Conservation (phyloP, 2,797 vertebrate species). For the Chloroceryle amazona region DNA sequence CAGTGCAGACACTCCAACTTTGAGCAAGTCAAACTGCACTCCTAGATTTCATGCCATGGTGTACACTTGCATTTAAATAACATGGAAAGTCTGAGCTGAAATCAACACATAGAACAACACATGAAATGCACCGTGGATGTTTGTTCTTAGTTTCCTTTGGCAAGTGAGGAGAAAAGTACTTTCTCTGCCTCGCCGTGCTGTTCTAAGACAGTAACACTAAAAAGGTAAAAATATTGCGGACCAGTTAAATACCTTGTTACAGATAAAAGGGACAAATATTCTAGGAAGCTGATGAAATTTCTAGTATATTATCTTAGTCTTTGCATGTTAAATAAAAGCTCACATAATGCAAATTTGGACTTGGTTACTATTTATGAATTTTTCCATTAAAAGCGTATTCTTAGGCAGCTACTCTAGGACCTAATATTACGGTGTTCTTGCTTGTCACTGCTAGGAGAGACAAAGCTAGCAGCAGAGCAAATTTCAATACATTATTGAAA, state of each 20-base stretch:
- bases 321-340: not conserved
- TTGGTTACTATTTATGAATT: not conserved
- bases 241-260: not conserved
- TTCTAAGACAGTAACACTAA: not conserved
- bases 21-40: not conserved
- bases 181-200: not conserved
- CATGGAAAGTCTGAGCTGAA: not conserved
- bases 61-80: not conserved
- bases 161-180: not conserved
- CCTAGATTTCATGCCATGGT: not conserved
- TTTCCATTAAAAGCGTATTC: conserved; percentile 15
- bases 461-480: not conserved
- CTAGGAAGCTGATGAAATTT: not conserved
- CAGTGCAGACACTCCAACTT: not conserved
- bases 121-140: not conserved
- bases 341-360: not conserved
- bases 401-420: not conserved
- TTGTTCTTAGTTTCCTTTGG: not conserved
- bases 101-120: not conserved
- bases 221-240: not conserved
- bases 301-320: not conserved
- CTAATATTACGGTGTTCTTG: not conserved
- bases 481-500: not conserved
- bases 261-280: not conserved
- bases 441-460: not conserved